Conservation (phyloP, 2,797 vertebrate species). For the Chelon auratus region DNA sequence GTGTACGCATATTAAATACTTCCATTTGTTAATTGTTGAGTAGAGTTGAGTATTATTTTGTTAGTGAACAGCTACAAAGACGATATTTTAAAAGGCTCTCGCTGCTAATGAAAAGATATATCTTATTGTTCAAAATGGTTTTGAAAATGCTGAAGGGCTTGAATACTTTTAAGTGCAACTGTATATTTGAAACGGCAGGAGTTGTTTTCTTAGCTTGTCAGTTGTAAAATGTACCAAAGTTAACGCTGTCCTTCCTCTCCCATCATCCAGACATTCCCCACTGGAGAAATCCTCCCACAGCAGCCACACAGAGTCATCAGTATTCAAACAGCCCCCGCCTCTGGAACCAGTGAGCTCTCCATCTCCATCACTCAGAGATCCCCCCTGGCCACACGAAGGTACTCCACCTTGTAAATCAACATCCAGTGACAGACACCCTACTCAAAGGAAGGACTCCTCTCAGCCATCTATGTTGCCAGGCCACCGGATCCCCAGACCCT, state of each 20-base stretch:
- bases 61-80: no score
- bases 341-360: slow-evolving; percentile 80
- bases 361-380: slow-evolving; percentile 80
- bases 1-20: no score
- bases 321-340: slow-evolving; percentile 86
- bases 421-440: slow-evolving; percentile 69
- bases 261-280: slow-evolving; percentile 85
- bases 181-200: background rate
- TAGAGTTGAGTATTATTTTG: no score
- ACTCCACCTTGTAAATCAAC: slow-evolving; percentile 79
- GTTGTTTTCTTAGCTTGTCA: background rate
- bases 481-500: slow-evolving; percentile 83
- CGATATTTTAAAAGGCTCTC: no score
- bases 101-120: no score
- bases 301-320: slow-evolving; percentile 85
- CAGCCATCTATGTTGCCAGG: slow-evolving; percentile 39
- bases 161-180: no score
- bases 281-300: slow-evolving; percentile 89
- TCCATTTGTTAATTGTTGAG: no score
- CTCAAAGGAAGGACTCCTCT: slow-evolving; percentile 75
- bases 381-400: slow-evolving; percentile 85
- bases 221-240: background rate
- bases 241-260: background rate
- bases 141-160: no score
- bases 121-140: no score